These are phyloP conservation scores for Nothobranchius furzeri DNA, from an alignment of 2,113 vertebrate genomes.

Conservation along the genomic window DNA sequence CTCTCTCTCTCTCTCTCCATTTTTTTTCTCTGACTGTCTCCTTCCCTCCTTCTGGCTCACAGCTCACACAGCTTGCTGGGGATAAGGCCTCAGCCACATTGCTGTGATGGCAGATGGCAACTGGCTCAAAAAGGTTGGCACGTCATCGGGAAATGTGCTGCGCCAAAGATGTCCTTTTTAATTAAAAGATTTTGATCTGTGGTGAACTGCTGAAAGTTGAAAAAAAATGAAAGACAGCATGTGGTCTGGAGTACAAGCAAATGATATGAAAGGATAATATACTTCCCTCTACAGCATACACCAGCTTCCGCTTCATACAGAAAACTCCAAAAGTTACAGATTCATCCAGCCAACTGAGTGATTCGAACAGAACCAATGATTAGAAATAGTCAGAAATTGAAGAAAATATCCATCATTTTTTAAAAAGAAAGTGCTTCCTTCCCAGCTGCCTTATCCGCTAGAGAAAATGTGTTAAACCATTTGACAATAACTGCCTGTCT, in stretches of 20 bases:
- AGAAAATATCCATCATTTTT: constrained; percentile 18
- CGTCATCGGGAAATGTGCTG: constrained; percentile 74
- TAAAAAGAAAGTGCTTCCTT: constrained; percentile 2
- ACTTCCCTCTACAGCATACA: constrained; percentile 15
- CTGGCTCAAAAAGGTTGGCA: constrained; percentile 77
- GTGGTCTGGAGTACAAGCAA: constrained; percentile 58
- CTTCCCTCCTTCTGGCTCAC: constrained; percentile 51
- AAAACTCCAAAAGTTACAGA: constrained; percentile 13
- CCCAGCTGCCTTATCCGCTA: constrained; percentile 5
- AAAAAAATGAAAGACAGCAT: constrained; percentile 46
- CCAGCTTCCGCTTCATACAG: constrained; percentile 7
- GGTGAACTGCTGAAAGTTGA: constrained; percentile 66
- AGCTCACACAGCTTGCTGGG: constrained; percentile 73
- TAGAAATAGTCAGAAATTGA: constrained; percentile 11
- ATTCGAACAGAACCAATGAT: constrained; percentile 24
- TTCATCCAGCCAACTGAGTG: constrained; percentile 1
- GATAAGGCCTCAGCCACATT: constrained; percentile 68
- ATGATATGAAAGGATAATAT: constrained; percentile 54
- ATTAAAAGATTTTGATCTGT: constrained; percentile 79
- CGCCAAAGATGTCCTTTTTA: constrained; percentile 78
- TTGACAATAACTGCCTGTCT: constrained; percentile 14
- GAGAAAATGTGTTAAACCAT: constrained; percentile 37
- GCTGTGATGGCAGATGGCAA: constrained; percentile 75
- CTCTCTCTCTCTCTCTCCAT: not conserved
- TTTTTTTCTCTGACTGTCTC: constrained; percentile 22